Evolutionary conservation across 2,888 invertebrate genomes (phyloP).

Genomic region (Drosophila mimetica): DNA sequence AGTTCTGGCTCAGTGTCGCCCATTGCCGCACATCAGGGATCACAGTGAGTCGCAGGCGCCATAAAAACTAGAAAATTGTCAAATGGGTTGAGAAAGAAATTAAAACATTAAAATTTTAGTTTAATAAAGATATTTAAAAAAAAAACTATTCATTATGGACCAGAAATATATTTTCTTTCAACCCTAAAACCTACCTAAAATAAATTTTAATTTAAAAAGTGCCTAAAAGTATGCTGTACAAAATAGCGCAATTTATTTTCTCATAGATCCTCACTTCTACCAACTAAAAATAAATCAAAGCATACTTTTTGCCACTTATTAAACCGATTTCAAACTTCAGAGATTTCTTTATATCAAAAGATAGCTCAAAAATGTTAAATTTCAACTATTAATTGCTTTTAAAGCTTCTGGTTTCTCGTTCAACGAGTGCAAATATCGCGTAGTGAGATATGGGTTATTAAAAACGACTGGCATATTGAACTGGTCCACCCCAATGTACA

Average conservation of each 20-base stretch:
- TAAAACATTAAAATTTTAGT: background rate
- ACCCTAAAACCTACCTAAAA: no score
- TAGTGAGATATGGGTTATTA: background rate
- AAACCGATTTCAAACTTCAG: no score
- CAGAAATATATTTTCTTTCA: no score
- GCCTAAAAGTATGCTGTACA: no score
- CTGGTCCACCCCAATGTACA: constrained; percentile 23
- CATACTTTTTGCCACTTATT: no score
- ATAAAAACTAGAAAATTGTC: background rate
- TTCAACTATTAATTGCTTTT: background rate
- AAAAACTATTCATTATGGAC: no score
- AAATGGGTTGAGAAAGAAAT: background rate
- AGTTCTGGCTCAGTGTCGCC: constrained; percentile 1
- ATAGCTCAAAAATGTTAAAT: no score
- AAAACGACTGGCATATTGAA: background rate
- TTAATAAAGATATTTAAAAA: background rate
- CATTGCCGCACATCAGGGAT: background rate
- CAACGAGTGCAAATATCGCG: background rate
- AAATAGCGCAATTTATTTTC: no score
- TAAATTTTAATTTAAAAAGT: no score
- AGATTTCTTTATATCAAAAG: no score
- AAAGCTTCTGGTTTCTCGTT: background rate
- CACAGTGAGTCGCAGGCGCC: background rate
- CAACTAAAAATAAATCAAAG: no score
- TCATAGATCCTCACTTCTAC: no score